Percentiles rank a stretch among this genome's conserved stretches.
These are phyloP conservation scores for Tyria jacobaeae DNA, from an alignment of 2,888 invertebrate species.

Conservation along the genomic window DNA sequence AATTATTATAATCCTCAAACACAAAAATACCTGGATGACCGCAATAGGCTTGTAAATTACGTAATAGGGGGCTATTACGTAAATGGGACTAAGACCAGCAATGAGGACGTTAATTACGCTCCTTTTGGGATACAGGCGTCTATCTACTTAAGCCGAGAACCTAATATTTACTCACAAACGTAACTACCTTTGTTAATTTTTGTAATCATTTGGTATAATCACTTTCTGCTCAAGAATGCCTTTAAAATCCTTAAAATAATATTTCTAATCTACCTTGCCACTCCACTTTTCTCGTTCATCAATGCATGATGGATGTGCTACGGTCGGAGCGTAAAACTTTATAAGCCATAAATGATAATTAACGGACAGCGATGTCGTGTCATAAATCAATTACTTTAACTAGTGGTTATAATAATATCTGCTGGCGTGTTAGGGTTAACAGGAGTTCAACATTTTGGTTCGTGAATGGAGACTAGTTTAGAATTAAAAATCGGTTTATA, in stretches of 20 bases:
- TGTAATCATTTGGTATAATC: neutral
- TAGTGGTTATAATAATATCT: constrained; percentile 39
- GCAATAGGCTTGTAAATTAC: too few species aligned
- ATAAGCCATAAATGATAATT: constrained; percentile 69
- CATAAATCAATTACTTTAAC: constrained; percentile 69
- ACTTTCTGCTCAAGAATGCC: neutral
- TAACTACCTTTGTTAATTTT: neutral
- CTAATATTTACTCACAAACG: too few species aligned
- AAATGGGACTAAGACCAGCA: too few species aligned
- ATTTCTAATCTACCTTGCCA: neutral
- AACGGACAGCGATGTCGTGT: constrained; percentile 59
- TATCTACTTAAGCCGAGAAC: too few species aligned
- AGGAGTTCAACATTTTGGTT: neutral
- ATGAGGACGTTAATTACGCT: too few species aligned
- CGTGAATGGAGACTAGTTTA: neutral
- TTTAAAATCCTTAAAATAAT: neutral
- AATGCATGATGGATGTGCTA: constrained; percentile 42
- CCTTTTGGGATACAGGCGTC: too few species aligned
- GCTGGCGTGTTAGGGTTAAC: constrained; percentile 9
- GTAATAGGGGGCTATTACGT: too few species aligned
- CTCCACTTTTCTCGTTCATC: constrained; percentile 23
- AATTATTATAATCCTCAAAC: too few species aligned
- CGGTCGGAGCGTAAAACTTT: constrained; percentile 49
- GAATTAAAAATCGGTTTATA: neutral
- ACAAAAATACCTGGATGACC: too few species aligned